Conservation (phyloP, 37 sponge, comb jelly and placozoan species). For the Trichoplax adhaerens region DNA sequence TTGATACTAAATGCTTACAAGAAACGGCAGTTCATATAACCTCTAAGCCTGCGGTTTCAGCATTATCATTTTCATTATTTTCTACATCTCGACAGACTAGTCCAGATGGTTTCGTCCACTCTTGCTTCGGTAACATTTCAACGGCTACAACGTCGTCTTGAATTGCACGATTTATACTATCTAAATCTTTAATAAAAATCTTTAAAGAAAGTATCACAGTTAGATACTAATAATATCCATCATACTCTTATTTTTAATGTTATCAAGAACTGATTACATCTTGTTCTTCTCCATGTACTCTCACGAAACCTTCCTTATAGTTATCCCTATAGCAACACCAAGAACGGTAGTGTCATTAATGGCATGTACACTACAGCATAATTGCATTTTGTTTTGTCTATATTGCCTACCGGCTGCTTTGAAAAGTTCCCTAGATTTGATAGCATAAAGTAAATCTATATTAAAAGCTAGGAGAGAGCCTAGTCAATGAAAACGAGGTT, state of each 20-base stretch:
- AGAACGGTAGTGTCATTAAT: too few species aligned
- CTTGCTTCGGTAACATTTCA: conserved; percentile 54
- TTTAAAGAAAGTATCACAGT: background rate
- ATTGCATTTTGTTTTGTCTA: too few species aligned
- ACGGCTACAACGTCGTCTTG: conserved; percentile 80
- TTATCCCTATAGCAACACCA: conserved; percentile 28
- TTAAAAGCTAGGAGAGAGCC: too few species aligned
- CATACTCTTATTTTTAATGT: background rate
- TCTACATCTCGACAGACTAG: conserved; percentile 17
- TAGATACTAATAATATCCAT: background rate
- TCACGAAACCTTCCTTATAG: conserved; percentile 51
- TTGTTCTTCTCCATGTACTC: conserved; percentile 8
- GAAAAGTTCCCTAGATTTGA: too few species aligned
- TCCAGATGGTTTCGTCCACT: conserved; percentile 65
- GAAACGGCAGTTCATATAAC: too few species aligned
- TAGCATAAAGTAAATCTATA: too few species aligned
- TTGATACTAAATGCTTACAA: too few species aligned
- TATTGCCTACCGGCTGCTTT: too few species aligned
- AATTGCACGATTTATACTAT: conserved; percentile 74
- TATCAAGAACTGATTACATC: background rate
- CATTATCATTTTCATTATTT: conserved; percentile 10
- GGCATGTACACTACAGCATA: too few species aligned
- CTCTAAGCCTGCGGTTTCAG: background rate
- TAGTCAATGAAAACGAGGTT: too few species aligned
- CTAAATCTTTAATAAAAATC: conserved; percentile 51